Conservation (phyloP, 2,113 vertebrate genomes). For the Neodon shergylaensis region DNA sequence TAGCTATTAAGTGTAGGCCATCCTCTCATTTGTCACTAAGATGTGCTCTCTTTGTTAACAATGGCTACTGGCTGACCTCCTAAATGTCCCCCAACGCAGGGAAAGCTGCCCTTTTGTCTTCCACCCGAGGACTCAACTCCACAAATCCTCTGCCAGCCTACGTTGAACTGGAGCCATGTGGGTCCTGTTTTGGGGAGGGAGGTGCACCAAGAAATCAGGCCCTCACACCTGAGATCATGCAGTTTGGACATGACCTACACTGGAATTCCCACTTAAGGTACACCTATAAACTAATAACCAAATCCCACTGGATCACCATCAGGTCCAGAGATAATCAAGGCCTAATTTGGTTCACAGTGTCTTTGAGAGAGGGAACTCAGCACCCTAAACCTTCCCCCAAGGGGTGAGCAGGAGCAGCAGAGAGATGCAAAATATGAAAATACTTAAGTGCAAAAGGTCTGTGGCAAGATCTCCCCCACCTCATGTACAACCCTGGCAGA, state of each 20-base stretch:
- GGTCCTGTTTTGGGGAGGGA: conserved; percentile 86
- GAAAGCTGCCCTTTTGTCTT: neutral
- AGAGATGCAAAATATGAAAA: conserved; percentile 22
- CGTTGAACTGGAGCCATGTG: conserved; percentile 84
- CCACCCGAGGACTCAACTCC: neutral
- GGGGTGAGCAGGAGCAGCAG: conserved; percentile 67
- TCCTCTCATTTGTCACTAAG: neutral
- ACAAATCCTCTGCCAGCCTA: neutral
- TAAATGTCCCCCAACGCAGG: neutral
- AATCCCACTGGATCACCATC: conserved; percentile 84
- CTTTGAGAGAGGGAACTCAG: conserved; percentile 43
- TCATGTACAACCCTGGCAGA: conserved; percentile 83
- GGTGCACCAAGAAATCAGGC: conserved; percentile 90
- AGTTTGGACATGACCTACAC: conserved; percentile 91
- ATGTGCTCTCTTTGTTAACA: neutral
- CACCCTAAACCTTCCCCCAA: conserved; percentile 63
- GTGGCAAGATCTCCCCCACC: conserved; percentile 78
- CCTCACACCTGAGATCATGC: conserved; percentile 87
- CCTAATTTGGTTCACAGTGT: conserved; percentile 76
- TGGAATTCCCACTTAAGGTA: conserved; percentile 91
- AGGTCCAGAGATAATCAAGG: conserved; percentile 78
- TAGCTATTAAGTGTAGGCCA: neutral
- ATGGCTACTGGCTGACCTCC: neutral
- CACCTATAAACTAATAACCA: conserved; percentile 92
- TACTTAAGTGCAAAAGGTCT: conserved; percentile 31